Percentiles rank a stretch among this genome's conserved stretches.
Evolutionary conservation across 2,888 invertebrate species (phyloP).

Genomic region (Drosophila fungiperda): DNA sequence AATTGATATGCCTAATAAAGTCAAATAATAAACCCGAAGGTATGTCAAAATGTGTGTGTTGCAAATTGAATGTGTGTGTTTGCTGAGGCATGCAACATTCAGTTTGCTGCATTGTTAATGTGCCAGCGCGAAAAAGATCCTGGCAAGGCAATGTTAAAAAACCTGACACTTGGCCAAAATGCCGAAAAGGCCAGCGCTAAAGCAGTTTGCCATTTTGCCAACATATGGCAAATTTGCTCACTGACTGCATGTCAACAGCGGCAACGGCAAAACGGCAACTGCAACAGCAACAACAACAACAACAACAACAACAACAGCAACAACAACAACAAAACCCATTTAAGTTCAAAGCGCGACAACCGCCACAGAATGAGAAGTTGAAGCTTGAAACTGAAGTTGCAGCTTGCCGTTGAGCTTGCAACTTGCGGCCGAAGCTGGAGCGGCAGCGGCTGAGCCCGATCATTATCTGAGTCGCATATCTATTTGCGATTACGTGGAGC

Average conservation of each 20-base stretch:
- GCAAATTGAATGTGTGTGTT: not conserved
- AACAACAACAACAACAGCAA: slow-evolving; percentile 35
- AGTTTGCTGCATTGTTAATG: slow-evolving; percentile 30
- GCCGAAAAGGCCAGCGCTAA: slow-evolving; percentile 43
- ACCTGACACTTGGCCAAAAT: slow-evolving; percentile 55
- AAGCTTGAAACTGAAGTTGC: slow-evolving; percentile 18
- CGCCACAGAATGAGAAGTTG: slow-evolving; percentile 53
- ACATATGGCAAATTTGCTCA: slow-evolving; percentile 74
- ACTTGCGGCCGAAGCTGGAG: slow-evolving; percentile 18
- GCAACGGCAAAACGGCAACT: slow-evolving; percentile 6
- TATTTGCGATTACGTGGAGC: slow-evolving; percentile 58
- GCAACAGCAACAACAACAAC: slow-evolving; percentile 7
- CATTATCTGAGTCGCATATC: slow-evolving; percentile 76
- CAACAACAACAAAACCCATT: slow-evolving; percentile 62
- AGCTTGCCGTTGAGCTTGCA: slow-evolving; percentile 4
- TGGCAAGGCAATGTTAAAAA: slow-evolving; percentile 40
- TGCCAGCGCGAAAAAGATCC: slow-evolving; percentile 26
- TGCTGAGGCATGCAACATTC: not conserved
- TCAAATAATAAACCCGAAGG: too few relatives aligned
- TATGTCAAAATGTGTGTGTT: not conserved
- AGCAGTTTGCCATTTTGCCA: slow-evolving; percentile 71
- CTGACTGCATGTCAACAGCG: slow-evolving; percentile 56
- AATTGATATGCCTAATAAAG: too few relatives aligned
- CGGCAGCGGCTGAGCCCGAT: slow-evolving; percentile 42
- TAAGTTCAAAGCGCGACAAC: slow-evolving; percentile 80